These are phyloP conservation scores for Chaitophorus viminalis DNA, from an alignment of 2,888 invertebrate genomes.

Conservation along the genomic window DNA sequence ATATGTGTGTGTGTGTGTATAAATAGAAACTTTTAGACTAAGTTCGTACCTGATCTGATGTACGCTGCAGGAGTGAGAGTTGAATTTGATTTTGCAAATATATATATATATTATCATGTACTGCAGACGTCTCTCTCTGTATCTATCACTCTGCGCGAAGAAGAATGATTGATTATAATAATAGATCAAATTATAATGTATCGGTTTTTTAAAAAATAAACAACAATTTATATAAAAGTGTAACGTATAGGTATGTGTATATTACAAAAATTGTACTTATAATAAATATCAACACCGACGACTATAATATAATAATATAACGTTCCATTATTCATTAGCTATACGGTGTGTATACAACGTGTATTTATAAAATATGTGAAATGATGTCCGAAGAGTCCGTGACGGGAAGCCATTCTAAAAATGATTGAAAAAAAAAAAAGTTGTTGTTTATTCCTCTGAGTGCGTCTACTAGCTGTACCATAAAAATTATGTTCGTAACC, in stretches of 20 bases:
- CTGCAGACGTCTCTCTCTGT: no score
- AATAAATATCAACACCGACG: conserved; percentile 33
- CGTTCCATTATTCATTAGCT: conserved; percentile 42
- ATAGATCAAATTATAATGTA: neutral
- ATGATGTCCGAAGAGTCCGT: neutral
- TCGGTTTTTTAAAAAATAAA: neutral
- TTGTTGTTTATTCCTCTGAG: neutral
- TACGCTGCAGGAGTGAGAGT: no score
- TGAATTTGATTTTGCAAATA: neutral
- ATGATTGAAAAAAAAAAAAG: conserved; percentile 1
- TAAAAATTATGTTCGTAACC: conserved; percentile 21
- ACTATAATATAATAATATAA: conserved; percentile 9
- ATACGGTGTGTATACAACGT: no score
- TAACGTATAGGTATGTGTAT: neutral
- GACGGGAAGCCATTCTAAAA: conserved; percentile 16
- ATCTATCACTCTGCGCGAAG: no score
- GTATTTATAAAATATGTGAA: conserved; percentile 4
- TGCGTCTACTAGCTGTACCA: conserved; percentile 4
- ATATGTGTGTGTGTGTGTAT: no score
- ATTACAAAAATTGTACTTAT: neutral
- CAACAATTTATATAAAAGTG: neutral
- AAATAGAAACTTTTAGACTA: neutral
- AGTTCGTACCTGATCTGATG: neutral
- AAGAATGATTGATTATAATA: conserved; percentile 6
- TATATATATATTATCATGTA: no score